phyloP scores from a whole-genome alignment of 2,797 vertebrate genomes.

The Catostomus latipinnis region DNA sequence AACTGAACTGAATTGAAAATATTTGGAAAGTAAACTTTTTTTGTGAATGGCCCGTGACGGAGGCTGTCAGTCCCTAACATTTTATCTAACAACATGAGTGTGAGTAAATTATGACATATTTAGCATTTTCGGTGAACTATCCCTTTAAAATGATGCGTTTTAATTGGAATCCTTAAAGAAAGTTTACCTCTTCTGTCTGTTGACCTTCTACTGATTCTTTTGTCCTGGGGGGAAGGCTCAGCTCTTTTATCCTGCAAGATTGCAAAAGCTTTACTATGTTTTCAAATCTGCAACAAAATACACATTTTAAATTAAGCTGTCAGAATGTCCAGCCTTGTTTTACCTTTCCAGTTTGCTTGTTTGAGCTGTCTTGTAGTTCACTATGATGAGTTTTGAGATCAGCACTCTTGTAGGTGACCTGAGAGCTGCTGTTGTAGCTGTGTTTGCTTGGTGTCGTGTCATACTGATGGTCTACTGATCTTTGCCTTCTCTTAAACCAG shows the following conservation, averaged over 20 bases:
- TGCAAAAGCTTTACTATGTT: neutral
- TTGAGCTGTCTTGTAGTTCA: neutral
- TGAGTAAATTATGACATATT: too few species aligned
- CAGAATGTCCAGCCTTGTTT: neutral
- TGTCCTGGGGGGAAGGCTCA: conserved; percentile 32
- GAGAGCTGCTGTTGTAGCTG: conserved; percentile 2
- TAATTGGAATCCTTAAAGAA: neutral
- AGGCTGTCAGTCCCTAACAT: too few species aligned
- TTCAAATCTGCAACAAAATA: neutral
- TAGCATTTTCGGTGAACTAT: too few species aligned
- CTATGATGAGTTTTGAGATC: neutral
- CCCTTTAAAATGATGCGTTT: neutral
- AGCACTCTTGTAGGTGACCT: neutral
- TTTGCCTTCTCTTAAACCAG: conserved; percentile 54
- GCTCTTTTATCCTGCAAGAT: conserved; percentile 26
- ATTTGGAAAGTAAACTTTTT: too few species aligned
- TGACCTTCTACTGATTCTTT: conserved; percentile 38
- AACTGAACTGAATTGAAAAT: too few species aligned
- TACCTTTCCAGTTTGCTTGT: conserved; percentile 44
- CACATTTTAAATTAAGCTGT: neutral
- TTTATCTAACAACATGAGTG: too few species aligned
- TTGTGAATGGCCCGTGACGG: too few species aligned
- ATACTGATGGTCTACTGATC: conserved; percentile 19
- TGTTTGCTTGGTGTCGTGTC: neutral
- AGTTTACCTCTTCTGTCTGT: conserved; percentile 34